A percentile compares a stretch with the other conserved stretches of the same genome.
Evolutionary conservation across 2,797 vertebrate species (phyloP).

Genomic region (Gambelia wislizenii): DNA sequence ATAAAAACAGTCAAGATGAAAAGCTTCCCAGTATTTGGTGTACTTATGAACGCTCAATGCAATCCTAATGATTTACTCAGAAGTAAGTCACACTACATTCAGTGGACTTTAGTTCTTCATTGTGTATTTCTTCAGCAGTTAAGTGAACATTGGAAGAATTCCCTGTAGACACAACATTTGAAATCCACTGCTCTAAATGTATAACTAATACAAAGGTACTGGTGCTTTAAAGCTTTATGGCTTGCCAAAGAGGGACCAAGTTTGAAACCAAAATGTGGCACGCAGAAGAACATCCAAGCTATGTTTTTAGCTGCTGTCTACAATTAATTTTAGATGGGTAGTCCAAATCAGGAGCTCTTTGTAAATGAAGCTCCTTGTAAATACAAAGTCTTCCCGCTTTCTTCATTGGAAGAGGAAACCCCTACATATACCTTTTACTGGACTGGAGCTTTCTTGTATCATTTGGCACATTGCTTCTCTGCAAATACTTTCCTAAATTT

Average conservation of each 20-base stretch:
- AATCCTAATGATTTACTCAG: neutral
- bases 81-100: neutral
- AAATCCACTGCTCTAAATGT: constrained; percentile 16
- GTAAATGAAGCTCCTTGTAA: neutral
- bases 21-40: neutral
- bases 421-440: too few relatives aligned
- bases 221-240: neutral
- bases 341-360: neutral
- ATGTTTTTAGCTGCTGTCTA: neutral
- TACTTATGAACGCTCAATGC: neutral
- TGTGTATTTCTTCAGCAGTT: neutral
- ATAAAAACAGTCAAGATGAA: neutral
- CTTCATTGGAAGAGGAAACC: neutral
- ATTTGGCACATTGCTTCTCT: neutral
- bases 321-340: neutral
- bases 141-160: neutral
- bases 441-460: neutral
- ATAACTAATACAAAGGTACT: neutral
- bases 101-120: neutral
- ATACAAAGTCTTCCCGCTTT: neutral
- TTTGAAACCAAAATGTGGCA: neutral
- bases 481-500: neutral
- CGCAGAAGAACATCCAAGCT: neutral
- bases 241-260: neutral
- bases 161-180: constrained; percentile 13